These are phyloP conservation scores for Amblyopsis hoosieri DNA, from an alignment of 2,797 vertebrate species.

Conservation along the genomic window DNA sequence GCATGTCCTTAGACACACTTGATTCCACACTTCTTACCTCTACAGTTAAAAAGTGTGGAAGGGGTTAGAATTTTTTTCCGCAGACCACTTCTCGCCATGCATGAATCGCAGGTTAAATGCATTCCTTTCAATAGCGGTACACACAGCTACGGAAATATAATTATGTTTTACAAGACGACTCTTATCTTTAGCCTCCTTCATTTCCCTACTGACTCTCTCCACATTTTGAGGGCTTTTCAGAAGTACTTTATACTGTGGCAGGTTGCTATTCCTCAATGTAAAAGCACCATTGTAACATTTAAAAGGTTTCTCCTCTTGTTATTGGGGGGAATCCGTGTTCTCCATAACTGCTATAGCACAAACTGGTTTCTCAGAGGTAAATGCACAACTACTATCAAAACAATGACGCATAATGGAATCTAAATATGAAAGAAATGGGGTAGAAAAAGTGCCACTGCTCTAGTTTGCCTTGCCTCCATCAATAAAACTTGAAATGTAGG, in stretches of 20 bases:
- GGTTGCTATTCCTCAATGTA: constrained; percentile 60
- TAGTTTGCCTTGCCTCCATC: too few species aligned
- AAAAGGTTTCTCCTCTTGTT: constrained; percentile 61
- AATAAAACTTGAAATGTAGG: too few species aligned
- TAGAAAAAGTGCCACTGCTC: too few species aligned
- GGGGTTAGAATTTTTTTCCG: constrained; percentile 49
- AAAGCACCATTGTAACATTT: constrained; percentile 67
- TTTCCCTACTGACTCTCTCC: constrained; percentile 51
- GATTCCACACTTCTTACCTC: constrained; percentile 74
- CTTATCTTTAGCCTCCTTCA: constrained; percentile 76
- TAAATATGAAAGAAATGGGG: constrained; percentile 15
- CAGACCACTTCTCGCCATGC: constrained; percentile 68
- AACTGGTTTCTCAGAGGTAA: constrained; percentile 26
- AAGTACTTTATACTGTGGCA: constrained; percentile 70
- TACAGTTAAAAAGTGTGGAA: constrained; percentile 57
- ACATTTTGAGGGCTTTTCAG: constrained; percentile 70
- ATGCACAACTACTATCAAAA: constrained; percentile 22
- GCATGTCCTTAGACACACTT: constrained; percentile 70
- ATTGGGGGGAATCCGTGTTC: constrained; percentile 35
- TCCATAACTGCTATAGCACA: constrained; percentile 47
- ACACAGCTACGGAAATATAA: constrained; percentile 74
- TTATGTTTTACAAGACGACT: constrained; percentile 78
- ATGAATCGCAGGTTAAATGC: constrained; percentile 80
- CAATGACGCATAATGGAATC: constrained; percentile 38
- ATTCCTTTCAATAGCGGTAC: constrained; percentile 70